Evolutionary conservation across 1,140 invertebrate genomes (phyloP).

Genomic region (Macrostomum lignano): DNA sequence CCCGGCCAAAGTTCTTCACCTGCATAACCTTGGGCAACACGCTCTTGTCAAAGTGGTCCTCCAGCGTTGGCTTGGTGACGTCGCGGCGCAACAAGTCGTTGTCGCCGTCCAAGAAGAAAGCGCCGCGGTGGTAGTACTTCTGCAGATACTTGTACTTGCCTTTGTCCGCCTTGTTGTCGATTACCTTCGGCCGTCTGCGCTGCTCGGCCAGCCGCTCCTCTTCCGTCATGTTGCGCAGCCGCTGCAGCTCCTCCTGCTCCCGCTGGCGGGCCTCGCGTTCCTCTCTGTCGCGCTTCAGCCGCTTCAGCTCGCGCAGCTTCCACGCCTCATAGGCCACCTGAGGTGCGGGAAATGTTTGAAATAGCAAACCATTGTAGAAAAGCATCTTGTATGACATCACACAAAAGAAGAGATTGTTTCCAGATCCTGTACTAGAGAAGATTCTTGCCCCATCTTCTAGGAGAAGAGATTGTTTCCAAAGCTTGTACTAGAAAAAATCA

Average conservation of each 20-base stretch:
- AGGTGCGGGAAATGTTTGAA: too few species aligned
- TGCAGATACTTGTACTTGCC: conserved; percentile 98
- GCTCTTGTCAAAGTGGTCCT: conserved; percentile 97
- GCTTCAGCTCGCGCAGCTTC: conserved; percentile 54
- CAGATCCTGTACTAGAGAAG: too few species aligned
- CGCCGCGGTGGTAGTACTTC: conserved; percentile 96
- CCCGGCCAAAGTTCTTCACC: conserved; percentile 95
- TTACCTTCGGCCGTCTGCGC: conserved; percentile 59
- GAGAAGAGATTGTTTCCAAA: too few species aligned
- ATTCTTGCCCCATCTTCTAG: too few species aligned
- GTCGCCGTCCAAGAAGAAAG: conserved; percentile 73
- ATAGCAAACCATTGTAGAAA: too few species aligned
- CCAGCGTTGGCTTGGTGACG: conserved; percentile 76
- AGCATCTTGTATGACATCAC: too few species aligned
- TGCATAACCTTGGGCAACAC: conserved; percentile 97
- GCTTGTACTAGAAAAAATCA: too few species aligned
- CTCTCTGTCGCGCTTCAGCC: conserved; percentile 76
- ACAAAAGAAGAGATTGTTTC: too few species aligned
- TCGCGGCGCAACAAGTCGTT: conserved; percentile 72
- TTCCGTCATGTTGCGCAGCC: conserved; percentile 70
- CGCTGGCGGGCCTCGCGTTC: conserved; percentile 53
- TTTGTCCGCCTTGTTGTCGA: conserved; percentile 79
- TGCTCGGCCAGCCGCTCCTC: conserved; percentile 54
- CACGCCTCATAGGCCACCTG: conserved; percentile 5
- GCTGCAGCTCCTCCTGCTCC: conserved; percentile 63